Percentiles rank a stretch among this genome's conserved stretches.
Conservation (phyloP, 2,888 invertebrate genomes). For the Sicus ferrugineus region DNA sequence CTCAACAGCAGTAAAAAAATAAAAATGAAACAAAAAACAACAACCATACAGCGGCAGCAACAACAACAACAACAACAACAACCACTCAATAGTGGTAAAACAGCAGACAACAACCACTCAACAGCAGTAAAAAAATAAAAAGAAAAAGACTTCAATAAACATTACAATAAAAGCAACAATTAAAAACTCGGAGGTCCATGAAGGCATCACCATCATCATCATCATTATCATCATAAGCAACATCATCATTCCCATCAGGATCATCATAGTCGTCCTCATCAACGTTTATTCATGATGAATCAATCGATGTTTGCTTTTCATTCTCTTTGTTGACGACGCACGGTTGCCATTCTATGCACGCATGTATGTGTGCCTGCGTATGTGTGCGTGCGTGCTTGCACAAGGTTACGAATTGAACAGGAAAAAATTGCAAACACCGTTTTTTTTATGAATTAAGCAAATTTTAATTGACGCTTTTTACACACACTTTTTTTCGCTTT, state of each 20-base stretch:
- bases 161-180: slow-evolving; percentile 2
- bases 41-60: background rate
- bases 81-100: background rate
- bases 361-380: background rate
- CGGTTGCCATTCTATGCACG: background rate
- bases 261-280: background rate
- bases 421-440: background rate
- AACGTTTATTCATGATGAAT: background rate
- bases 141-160: background rate
- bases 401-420: background rate
- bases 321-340: background rate
- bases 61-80: background rate
- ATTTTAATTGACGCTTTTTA: slow-evolving; percentile 16
- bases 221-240: background rate
- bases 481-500: background rate
- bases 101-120: background rate
- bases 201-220: background rate
- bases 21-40: background rate
- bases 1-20: background rate
- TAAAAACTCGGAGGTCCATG: background rate
- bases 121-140: background rate
- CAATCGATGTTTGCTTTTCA: slow-evolving; percentile 4
- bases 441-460: slow-evolving; percentile 6
- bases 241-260: background rate
- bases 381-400: background rate